Base-by-base conservation (phyloP, 2,113 vertebrate genomes). In the Hippocampus zosterae region DNA sequence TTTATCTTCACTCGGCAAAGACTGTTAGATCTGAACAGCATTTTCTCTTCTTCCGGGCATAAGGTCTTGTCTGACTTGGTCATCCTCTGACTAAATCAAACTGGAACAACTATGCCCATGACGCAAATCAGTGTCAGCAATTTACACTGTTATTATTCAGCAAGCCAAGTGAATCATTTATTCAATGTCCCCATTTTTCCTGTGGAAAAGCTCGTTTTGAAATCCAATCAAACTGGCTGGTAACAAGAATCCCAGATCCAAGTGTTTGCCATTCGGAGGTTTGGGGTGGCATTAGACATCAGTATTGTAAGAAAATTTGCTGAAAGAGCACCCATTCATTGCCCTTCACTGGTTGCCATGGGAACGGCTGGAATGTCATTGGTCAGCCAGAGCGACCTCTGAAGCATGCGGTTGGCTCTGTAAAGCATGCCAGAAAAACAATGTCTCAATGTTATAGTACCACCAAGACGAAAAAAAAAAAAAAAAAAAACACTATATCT, bases 351-450 rank as follows among this genome's bases (percentile, higher is more conserved):
- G 77, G 90, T 91, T 87, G 77, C 88, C 67, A 88, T 91, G 91
- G 91, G 91, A 91, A 90, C 81, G 21, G 73, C 70, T 65, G 87
- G 91, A 92, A 92, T 91, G 83, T 71, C 76, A 85, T 67, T 88
- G 80, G 89, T 85, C 81, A 81, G 83, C 70, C 71, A 52, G 68
- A 52, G 68, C 63, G 84, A 88, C 89, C 88, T 90, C 85, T 74
- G 81, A 90, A 83, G 80, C 86, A 90, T 77, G 86, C 86, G 69
- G 87, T 78, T 82, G 80, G 62, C 77, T 82, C 81, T 79, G 81
- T 80, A 85, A 85, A 86, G 77, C 75, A 74, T 75, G 78, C 84
- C 85, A 73, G 72, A 50, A 70, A 1, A 81, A 86, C 78, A 91
- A 91, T 91, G 84, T 81, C 80, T 78, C 76, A 69, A 69, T 83